Conservation (phyloP, 2,113 vertebrate genomes). For the Xiphophorus couchianus region DNA sequence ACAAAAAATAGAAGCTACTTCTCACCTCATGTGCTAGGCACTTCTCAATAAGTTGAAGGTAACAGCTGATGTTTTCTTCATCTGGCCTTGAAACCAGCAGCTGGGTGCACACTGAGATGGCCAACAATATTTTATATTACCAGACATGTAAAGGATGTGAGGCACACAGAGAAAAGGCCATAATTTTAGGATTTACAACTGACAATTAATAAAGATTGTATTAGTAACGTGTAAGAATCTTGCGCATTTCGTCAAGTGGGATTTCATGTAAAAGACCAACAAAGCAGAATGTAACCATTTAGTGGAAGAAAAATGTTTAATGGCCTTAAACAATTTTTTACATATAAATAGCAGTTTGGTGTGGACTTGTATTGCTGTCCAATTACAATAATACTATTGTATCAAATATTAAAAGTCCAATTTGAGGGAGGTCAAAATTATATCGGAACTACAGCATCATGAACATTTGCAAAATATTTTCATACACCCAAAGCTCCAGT, state of each 20-base stretch:
- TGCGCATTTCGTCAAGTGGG: too few relatives aligned
- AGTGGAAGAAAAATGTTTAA: background rate
- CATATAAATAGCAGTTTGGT: too few relatives aligned
- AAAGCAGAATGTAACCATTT: background rate
- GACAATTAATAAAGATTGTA: background rate
- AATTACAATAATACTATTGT: background rate
- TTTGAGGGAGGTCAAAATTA: too few relatives aligned
- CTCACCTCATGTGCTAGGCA: slow-evolving; percentile 91
- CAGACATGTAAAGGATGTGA: background rate
- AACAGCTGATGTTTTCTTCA: slow-evolving; percentile 94
- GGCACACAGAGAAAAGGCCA: background rate
- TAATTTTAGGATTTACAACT: background rate
- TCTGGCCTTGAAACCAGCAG: slow-evolving; percentile 92
- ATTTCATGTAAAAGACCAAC: too few relatives aligned
- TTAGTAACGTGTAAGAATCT: background rate
- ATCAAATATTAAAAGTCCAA: background rate
- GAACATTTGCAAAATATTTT: too few relatives aligned
- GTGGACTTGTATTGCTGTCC: background rate
- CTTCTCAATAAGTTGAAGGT: slow-evolving; percentile 95
- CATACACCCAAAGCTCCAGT: too few relatives aligned
- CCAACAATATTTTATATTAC: background rate
- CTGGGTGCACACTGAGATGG: slow-evolving; percentile 88
- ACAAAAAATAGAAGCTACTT: background rate
- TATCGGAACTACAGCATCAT: too few relatives aligned
- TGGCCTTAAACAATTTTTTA: background rate